A percentile compares a stretch with the other conserved stretches of the same genome.
Conservation (phyloP, 2,797 vertebrate genomes). For the Pagetopsis macropterus region DNA sequence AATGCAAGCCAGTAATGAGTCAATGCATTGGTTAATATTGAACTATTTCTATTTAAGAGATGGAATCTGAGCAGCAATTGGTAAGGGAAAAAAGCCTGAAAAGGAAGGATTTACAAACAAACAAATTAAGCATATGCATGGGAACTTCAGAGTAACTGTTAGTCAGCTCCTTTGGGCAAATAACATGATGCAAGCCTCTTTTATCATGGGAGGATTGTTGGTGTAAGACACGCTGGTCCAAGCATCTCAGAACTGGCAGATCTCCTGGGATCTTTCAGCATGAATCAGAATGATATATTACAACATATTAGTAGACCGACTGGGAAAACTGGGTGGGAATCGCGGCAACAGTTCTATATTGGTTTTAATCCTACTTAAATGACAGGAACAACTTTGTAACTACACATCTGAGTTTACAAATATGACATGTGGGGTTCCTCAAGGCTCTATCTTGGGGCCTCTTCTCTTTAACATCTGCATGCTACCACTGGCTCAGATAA, state of each 20-base stretch:
- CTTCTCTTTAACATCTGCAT: no score
- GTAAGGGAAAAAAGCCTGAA: constrained; percentile 2
- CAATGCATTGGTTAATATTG: background rate
- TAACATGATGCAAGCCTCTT: constrained; percentile 30
- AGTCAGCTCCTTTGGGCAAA: background rate
- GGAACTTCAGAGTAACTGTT: background rate
- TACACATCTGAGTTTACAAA: no score
- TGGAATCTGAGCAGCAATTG: constrained; percentile 1
- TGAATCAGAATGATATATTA: no score
- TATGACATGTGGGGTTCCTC: no score
- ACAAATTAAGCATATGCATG: constrained; percentile 2
- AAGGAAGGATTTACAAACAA: constrained; percentile 3
- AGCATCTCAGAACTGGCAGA: constrained; percentile 36
- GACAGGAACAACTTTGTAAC: no score
- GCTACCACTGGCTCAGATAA: no score
- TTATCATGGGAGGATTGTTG: constrained; percentile 26
- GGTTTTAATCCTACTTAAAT: no score
- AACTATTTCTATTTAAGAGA: constrained; percentile 11
- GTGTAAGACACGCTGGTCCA: constrained; percentile 28
- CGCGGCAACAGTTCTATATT: no score
- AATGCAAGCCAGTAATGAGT: background rate
- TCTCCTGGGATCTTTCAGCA: constrained; percentile 23
- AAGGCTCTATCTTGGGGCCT: no score
- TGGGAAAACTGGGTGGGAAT: no score
- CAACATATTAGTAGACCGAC: no score